Evolutionary conservation across 2,888 invertebrate genomes (phyloP), one percentile per base, ranked within the genome.

Genomic region (Ormyrus labotus): DNA sequence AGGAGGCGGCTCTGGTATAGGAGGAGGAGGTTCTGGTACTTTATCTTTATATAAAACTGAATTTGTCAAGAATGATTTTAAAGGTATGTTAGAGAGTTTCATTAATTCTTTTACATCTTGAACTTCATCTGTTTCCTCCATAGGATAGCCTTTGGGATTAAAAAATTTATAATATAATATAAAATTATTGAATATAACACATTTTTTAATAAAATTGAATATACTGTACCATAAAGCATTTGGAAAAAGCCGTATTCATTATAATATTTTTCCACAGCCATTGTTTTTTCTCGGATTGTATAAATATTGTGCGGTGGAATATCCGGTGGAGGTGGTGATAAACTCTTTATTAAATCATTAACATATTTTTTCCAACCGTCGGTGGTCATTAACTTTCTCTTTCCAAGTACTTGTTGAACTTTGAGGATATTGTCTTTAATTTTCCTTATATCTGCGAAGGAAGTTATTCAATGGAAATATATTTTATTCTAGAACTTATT

Each of bases 301-400:
- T 82, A 81, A 75, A 87, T 83, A 77, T 86, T 60, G 34, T 84
- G 70, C 0, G 45, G 60, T 0, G 82, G 81, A 13, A 34, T 11
- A 61, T 69, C 60, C 4, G 61, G 9, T n/a, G 48, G 0, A 3
- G n/a, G 55, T n/a, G 63, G 76, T 6, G 72, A 63, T 55, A 79
- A 53, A 57, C 51, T 69, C 0, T 45, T 50, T 11, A 81, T 53
- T 47, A 87, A 79, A 50, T 86, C 84, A 6, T 76, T 71, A 0
- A 85, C 55, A 71, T 87, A 85, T 70, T 83, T 86, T 9, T 85
- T 78, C 87, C 87, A 87, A 1, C 79, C 83, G 0, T 84, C 83
- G 8, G 76, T 58, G 69, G 74, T 85, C 84, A 86, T 85, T 0
- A 84, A 53, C 5, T 83, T 81, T 82, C 84, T 85, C 48, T 75